Evolutionary conservation across 2,888 invertebrate species (phyloP), one percentile per base, ranked within the genome.

Genomic region (Tachina lurida): DNA sequence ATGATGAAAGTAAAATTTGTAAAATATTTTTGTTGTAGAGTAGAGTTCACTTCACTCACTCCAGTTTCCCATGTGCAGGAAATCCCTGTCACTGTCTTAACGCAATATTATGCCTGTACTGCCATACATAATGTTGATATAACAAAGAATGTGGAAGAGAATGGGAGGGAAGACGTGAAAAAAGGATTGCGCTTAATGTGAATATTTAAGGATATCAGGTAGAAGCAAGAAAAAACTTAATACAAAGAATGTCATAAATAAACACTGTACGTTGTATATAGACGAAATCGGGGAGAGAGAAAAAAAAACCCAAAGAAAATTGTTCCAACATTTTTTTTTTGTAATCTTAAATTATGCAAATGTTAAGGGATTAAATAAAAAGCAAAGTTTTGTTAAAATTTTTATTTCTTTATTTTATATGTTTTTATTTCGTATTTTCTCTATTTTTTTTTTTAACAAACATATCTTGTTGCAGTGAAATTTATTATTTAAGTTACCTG

Each of bases 291-390:
- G 62, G 13, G 31, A 31, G 31, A 45, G 45, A 68, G 58, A 58
- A 58, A 58, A 52, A 58, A 63, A 67, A 67, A 17, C 45, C 9
- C 17, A 47, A 76, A 68, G 41, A 15, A 49, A 15, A 49, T 15
- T 58, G 68, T 63, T 74, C 15, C 62, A 56, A 84, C 1, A 7
- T 4, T 31, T 31, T 31, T 31, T 31, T 31, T 31, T 31, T 31
- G 31, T 90, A 88, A 90, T 90, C 90, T 91, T 89, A 90, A 90
- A 89, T 91, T 91, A 91, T 91, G 91, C 90, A 91, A 91, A 91
- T 91, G 89, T 89, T 81, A 49, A 89, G 89, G 90, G 89, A 90
- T 91, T 89, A 91, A 90, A 88, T 89, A 89, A 89, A 88, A 88
- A 39, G 89, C 88, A 86, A 77, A 84, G 80, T 77, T 86, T 76